A percentile compares a stretch with the other conserved stretches of the same genome.
These are phyloP conservation scores for Cossypha niveicapilla DNA, from an alignment of 2,797 vertebrate species.

Conservation along the genomic window DNA sequence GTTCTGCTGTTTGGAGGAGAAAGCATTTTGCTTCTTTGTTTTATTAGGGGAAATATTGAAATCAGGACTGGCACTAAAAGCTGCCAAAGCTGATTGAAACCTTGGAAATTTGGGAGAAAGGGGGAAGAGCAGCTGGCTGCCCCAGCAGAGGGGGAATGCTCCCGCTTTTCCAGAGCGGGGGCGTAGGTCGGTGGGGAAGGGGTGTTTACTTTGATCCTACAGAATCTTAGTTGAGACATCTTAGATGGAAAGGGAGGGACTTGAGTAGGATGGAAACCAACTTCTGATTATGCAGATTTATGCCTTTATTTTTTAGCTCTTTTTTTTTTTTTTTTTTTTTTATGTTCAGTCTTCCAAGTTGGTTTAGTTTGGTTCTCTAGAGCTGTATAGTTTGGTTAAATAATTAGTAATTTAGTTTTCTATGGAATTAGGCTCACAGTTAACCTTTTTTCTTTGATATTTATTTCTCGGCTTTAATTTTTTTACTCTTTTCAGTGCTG, in stretches of 20 bases:
- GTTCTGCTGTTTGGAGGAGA: not conserved
- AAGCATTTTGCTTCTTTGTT: not conserved
- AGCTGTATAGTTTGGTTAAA: constrained; percentile 78
- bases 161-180: not conserved
- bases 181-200: not conserved
- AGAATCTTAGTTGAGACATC: constrained; percentile 25
- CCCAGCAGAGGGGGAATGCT: not conserved
- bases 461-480: constrained; percentile 84
- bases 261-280: constrained; percentile 55
- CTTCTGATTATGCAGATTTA: constrained; percentile 72
- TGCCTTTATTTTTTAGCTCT: constrained; percentile 78
- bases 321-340: constrained; percentile 65
- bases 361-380: constrained; percentile 73
- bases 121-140: not conserved
- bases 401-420: constrained; percentile 68
- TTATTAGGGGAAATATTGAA: not conserved
- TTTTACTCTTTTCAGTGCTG: constrained; percentile 44
- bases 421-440: constrained; percentile 77
- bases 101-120: not conserved
- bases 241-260: constrained; percentile 28
- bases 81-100: not conserved
- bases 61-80: constrained; percentile 4
- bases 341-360: constrained; percentile 74
- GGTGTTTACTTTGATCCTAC: not conserved
- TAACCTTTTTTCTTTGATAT: constrained; percentile 76